Percentiles rank a stretch among this genome's conserved stretches.
phyloP scores from a whole-genome alignment of 2,113 vertebrate species.

The Silurus glanis region DNA sequence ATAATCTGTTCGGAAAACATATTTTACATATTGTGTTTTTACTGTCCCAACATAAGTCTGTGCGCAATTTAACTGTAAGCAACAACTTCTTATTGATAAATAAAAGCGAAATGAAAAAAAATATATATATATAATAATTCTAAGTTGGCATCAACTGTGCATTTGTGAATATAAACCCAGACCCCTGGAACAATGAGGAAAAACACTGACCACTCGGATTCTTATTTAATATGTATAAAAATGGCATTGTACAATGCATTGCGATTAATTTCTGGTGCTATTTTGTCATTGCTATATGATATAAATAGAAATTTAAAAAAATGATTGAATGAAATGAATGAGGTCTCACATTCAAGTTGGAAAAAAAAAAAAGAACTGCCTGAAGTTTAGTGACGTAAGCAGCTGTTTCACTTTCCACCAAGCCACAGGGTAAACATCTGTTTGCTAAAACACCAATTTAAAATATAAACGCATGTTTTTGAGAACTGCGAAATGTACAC shows the following conservation, averaged over 20 bases:
- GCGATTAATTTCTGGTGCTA: background rate
- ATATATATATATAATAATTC: background rate
- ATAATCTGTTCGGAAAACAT: too few relatives aligned
- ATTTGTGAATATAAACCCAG: background rate
- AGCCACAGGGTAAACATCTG: background rate
- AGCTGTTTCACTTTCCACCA: background rate
- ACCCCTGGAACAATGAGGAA: background rate
- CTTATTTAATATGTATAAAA: background rate
- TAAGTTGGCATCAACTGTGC: background rate
- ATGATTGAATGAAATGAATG: background rate
- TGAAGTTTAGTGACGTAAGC: background rate
- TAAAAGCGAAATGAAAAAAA: too few relatives aligned
- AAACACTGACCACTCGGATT: background rate
- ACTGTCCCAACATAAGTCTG: background rate
- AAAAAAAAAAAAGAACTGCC: background rate
- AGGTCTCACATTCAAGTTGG: background rate
- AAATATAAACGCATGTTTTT: background rate
- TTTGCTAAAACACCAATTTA: background rate
- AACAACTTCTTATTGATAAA: background rate
- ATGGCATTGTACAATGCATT: background rate
- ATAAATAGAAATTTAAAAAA: background rate
- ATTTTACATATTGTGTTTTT: background rate
- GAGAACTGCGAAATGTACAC: slow-evolving; percentile 25
- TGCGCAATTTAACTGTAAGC: background rate
- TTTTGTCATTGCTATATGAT: background rate